Evolutionary conservation across 2,113 vertebrate genomes (phyloP), one percentile per base, ranked within the genome.

Genomic region (Hiodon alosoides): DNA sequence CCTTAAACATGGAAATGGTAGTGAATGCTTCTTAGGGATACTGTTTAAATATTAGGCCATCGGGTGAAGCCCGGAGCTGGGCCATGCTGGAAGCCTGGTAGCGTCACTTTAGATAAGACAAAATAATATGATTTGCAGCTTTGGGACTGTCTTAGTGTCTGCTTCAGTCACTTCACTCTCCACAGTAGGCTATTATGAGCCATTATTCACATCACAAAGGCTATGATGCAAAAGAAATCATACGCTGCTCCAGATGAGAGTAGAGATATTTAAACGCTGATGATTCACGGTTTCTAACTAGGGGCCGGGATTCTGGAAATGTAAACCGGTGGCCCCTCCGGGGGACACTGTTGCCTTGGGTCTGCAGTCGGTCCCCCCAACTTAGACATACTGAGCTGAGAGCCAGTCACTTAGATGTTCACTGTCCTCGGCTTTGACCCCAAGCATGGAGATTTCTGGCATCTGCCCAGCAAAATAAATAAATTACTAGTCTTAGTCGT

Each of bases 41-140:
- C 13, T n/a, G 16, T n/a, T 47, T 57, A 13, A 54, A n/a, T 16
- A 3, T 3, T 5, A 54, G 53, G 5, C 13, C 69, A 11, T 57
- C 54, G 9, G n/a, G 16, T 53, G 7, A 7, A 7, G n/a, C 69
- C 61, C 55, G 17, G 13, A 8, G 69, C 46, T n/a, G 11, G n/a
- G 54, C 48, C 66, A 50, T 17, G 66, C 8, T 51, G 31, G 53
- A 59, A 75, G 53, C 68, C 59, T 55, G 31, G 31, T 6, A 68
- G 65, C 50, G 73, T 66, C 73, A 75, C 73, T 75, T 75, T 46
- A 75, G 53, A 68, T 68, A 75, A 65, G 52, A 57, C 16, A 54
- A 55, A 55, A 51, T 51, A 75, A 46, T 6, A 75, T 48, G 47
- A 73, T 73, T 54, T 11, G 68, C 48, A 46, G 73, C 66, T 58